A percentile compares a stretch with the other conserved stretches of the same genome.
Evolutionary conservation across 2,113 vertebrate genomes (phyloP).

Genomic region (Ariopsis seemanni): DNA sequence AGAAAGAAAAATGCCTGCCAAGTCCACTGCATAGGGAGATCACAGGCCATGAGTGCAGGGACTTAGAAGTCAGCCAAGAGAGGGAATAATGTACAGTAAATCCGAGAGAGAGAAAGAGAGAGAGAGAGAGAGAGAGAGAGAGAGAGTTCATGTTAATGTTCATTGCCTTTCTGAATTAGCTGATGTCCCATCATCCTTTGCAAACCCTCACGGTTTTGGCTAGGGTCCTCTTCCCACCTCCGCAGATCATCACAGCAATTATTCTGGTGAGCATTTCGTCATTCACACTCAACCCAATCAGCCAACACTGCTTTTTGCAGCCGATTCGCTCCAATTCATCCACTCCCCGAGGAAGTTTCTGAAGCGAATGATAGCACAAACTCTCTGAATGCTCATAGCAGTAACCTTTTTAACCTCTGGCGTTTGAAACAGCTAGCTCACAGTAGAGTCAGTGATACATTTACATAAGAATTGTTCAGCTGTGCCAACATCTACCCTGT

Average conservation of each 20-base stretch:
- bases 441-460: conserved; percentile 26
- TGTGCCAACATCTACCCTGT: conserved; percentile 39
- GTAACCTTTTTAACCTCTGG: conserved; percentile 36
- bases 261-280: conserved; percentile 40
- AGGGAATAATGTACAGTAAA: conserved; percentile 30
- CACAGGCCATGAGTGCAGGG: conserved; percentile 36
- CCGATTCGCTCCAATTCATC: background rate
- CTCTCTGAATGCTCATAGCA: conserved; percentile 10
- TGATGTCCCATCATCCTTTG: conserved; percentile 48
- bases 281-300: conserved; percentile 21
- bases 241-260: conserved; percentile 31
- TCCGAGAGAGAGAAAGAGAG: conserved; percentile 13
- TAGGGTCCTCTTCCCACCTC: conserved; percentile 37
- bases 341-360: conserved; percentile 26
- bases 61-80: conserved; percentile 58
- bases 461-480: conserved; percentile 41
- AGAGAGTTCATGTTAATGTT: conserved; percentile 17
- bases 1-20: conserved; percentile 34
- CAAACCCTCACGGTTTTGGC: conserved; percentile 47
- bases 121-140: conserved; percentile 23
- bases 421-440: conserved; percentile 31
- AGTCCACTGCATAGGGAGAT: conserved; percentile 33
- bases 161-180: conserved; percentile 27
- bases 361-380: conserved; percentile 22
- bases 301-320: conserved; percentile 24